Base-by-base conservation (phyloP, 2,888 invertebrate species). In the Beris chalybata region DNA sequence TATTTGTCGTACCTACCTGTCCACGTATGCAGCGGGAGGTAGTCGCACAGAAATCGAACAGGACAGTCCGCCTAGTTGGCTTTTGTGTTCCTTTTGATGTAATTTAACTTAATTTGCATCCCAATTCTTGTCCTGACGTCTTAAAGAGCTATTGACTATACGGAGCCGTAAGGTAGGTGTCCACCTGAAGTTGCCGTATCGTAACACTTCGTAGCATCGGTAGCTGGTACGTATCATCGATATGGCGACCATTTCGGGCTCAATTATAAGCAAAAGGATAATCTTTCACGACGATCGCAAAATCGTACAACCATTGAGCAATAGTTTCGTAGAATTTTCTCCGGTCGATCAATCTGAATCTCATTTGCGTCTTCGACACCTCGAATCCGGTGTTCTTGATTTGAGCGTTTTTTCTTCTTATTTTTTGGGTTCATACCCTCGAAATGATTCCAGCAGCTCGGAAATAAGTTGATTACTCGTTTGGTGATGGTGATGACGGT, bases 271-370 rank as follows among this genome's bases (percentile, higher is more conserved):
- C 58, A 47, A 32, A 31, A 31, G 58, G 48, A 45, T 59, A 48
- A 59, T 59, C 58, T 45, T 45, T 59, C 58, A 59, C 58, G 58
- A 59, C 58, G 29, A 59, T 59, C 58, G 5, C 6, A 59, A 43
- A 38, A 9, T 22, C 22, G 22, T 43, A 15, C 56, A 11, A 47
- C 9, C 48, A 30, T 48, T 47, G 13, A 9, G 48, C 44, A 59
- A 38, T 13, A 59, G 48, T 48, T 47, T 59, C 58, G 15, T 30
- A 43, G 58, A 59, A 59, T 30, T 59, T n/a, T 9, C 29, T 4
- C 38, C n/a, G 4, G 15, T 29, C 13, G 32, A 59, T 59, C 58
- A 48, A 59, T 59, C 47, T 44, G 58, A 59, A 59, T 43, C 45
- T 43, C 45, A 59, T 59, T 47, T 48, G 7, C 43, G 58, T 59